Conservation (phyloP, 2,113 vertebrate genomes). For the Pseudopodoces humilis region DNA sequence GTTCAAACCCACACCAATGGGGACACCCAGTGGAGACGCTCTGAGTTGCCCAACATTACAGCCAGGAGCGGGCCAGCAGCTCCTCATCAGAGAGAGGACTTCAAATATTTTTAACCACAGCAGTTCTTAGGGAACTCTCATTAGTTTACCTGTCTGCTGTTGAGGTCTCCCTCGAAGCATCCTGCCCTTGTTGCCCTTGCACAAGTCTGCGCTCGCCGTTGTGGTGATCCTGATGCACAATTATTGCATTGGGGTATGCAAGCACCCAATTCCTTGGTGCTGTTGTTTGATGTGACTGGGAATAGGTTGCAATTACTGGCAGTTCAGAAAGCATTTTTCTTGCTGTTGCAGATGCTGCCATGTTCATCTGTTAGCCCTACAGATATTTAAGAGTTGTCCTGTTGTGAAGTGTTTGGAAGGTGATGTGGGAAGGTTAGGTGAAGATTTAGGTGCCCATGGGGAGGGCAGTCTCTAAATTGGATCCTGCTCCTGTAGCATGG, state of each 20-base stretch:
- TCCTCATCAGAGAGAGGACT: background rate
- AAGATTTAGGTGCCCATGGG: background rate
- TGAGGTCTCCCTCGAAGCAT: background rate
- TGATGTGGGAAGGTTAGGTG: background rate
- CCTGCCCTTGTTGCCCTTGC: background rate
- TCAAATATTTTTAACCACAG: background rate
- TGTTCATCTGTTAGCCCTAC: background rate
- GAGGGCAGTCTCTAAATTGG: background rate
- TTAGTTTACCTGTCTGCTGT: background rate
- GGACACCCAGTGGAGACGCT: constrained; percentile 45
- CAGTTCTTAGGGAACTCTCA: background rate
- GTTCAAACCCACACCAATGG: constrained; percentile 20
- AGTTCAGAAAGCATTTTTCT: background rate
- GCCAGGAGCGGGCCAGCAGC: accelerated
- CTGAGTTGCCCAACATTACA: background rate
- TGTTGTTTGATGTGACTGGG: background rate
- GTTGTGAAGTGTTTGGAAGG: background rate
- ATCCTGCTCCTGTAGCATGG: background rate
- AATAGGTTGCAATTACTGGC: background rate
- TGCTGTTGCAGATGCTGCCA: background rate
- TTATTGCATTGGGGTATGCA: background rate
- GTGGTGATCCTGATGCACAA: accelerated
- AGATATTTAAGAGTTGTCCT: background rate
- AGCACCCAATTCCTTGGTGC: accelerated
- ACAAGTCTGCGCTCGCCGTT: accelerated